Evolutionary conservation across 2,113 vertebrate genomes (phyloP).

Genomic region (Albula glossodonta): DNA sequence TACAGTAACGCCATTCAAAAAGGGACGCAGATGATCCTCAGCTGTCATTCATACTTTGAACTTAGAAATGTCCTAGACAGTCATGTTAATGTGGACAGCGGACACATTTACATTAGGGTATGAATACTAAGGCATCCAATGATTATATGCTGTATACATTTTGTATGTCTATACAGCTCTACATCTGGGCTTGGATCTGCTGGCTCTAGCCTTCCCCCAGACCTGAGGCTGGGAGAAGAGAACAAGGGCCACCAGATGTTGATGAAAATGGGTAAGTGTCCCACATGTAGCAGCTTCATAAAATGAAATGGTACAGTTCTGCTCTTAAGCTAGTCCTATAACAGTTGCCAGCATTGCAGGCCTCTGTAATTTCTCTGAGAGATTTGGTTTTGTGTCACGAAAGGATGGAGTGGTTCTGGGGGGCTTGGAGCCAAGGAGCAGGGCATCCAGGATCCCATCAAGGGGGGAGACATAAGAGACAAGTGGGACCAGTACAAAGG

Average conservation of each 20-base stretch:
- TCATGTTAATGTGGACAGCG: no score
- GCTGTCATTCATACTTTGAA: no score
- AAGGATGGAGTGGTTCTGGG: slow-evolving; percentile 96
- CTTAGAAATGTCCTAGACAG: no score
- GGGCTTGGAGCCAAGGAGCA: slow-evolving; percentile 95
- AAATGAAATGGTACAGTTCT: neutral
- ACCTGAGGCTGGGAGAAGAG: slow-evolving; percentile 88
- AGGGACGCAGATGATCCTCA: no score
- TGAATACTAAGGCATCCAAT: no score
- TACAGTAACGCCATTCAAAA: no score
- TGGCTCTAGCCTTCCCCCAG: slow-evolving; percentile 70
- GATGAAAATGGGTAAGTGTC: slow-evolving; percentile 81
- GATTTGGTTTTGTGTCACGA: slow-evolving; percentile 24
- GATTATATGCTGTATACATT: neutral
- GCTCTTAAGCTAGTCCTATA: neutral
- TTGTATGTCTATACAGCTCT: slow-evolving; percentile 66
- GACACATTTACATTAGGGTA: no score
- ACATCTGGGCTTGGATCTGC: slow-evolving; percentile 78
- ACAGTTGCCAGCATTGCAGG: neutral
- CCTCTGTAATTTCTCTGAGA: neutral
- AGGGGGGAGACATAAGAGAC: slow-evolving; percentile 91
- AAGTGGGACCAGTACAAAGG: slow-evolving; percentile 99
- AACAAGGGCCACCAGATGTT: slow-evolving; percentile 93
- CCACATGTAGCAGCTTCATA: neutral
- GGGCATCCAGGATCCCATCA: slow-evolving; percentile 98